Evolutionary conservation across 2,888 invertebrate genomes (phyloP).

Genomic region (Agrotis exclamationis): DNA sequence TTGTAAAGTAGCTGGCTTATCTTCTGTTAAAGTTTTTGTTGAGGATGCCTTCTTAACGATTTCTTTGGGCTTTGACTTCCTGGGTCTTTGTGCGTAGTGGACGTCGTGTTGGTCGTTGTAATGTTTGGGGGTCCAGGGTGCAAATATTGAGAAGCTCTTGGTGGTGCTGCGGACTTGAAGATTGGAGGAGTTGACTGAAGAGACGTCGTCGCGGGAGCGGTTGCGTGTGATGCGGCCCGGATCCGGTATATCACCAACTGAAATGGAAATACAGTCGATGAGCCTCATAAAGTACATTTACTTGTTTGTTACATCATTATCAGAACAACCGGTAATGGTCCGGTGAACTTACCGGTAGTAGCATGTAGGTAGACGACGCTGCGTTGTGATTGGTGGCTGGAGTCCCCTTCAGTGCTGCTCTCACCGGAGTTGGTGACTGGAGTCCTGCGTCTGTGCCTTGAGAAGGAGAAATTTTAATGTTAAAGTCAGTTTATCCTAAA

Average conservation of each 20-base stretch:
- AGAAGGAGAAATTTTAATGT: neutral
- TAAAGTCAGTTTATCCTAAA: no score
- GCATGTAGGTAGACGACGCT: slow-evolving; percentile 96
- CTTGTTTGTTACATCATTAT: no score
- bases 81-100: slow-evolving; percentile 93
- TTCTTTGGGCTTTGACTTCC: slow-evolving; percentile 82
- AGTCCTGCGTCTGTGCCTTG: slow-evolving; percentile 83
- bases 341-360: slow-evolving; percentile 92
- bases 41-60: slow-evolving; percentile 86
- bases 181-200: slow-evolving; percentile 92
- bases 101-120: slow-evolving; percentile 94
- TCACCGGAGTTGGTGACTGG: slow-evolving; percentile 91
- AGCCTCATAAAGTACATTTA: neutral
- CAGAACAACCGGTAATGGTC: no score
- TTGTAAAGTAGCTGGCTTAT: slow-evolving; percentile 81
- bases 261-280: slow-evolving; percentile 59
- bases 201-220: slow-evolving; percentile 95
- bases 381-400: slow-evolving; percentile 95
- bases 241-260: slow-evolving; percentile 96
- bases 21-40: slow-evolving; percentile 79
- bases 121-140: slow-evolving; percentile 96
- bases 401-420: slow-evolving; percentile 94
- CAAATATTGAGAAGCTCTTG: slow-evolving; percentile 95
- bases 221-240: slow-evolving; percentile 92
- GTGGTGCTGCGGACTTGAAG: slow-evolving; percentile 94